Conservation (phyloP, 2,888 invertebrate genomes). For the Habrosyne pyritoides region DNA sequence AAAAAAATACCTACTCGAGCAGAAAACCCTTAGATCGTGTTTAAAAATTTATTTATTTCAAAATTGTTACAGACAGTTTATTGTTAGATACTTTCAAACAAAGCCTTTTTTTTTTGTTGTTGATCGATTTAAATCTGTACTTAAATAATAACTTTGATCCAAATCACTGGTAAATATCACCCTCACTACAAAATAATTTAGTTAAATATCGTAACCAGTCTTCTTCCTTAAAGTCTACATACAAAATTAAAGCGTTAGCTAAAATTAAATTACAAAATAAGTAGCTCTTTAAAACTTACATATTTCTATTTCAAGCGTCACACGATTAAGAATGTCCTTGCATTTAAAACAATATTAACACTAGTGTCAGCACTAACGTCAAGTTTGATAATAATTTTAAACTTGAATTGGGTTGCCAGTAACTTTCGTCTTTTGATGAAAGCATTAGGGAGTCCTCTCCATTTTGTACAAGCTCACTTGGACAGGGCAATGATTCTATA, state of each 20-base stretch:
- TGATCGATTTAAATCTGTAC: not conserved
- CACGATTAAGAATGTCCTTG: not conserved
- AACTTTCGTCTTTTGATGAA: constrained; percentile 71
- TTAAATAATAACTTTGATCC: not conserved
- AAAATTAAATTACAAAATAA: constrained; percentile 11
- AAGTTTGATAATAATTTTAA: constrained; percentile 42
- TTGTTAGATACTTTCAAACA: too few relatives aligned
- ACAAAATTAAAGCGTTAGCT: constrained; percentile 16
- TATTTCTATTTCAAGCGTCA: not conserved
- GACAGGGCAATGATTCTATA: constrained; percentile 61
- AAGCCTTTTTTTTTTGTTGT: too few relatives aligned
- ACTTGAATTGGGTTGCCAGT: constrained; percentile 62
- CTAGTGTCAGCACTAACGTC: constrained; percentile 40
- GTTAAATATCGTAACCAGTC: constrained; percentile 73
- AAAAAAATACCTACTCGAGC: not conserved
- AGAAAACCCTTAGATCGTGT: not conserved
- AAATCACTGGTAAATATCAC: constrained; percentile 1
- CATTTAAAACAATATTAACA: constrained; percentile 20
- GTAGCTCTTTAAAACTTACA: constrained; percentile 5
- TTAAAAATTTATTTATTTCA: not conserved
- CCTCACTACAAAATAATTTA: constrained; percentile 38
- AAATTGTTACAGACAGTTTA: not conserved
- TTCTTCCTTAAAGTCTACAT: constrained; percentile 58
- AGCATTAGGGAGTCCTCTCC: constrained; percentile 75
- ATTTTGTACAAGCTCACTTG: constrained; percentile 55